Percentiles rank a stretch among this genome's conserved stretches.
These are phyloP conservation scores for Tachyglossus aculeatus DNA, from an alignment of 2,797 vertebrate genomes.

Conservation along the genomic window DNA sequence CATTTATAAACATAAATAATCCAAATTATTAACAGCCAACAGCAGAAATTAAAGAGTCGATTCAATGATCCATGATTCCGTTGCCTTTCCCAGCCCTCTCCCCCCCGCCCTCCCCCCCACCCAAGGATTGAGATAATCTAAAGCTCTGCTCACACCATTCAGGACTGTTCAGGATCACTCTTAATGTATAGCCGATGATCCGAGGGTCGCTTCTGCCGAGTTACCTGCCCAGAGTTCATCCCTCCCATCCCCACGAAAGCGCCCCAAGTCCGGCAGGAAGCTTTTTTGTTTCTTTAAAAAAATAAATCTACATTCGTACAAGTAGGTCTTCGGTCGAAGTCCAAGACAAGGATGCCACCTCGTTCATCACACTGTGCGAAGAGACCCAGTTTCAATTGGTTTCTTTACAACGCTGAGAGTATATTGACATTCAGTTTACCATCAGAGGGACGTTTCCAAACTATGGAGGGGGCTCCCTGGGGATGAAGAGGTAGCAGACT, in stretches of 20 bases:
- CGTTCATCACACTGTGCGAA: conserved; percentile 80
- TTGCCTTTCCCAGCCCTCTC: conserved; percentile 70
- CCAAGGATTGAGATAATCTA: conserved; percentile 83
- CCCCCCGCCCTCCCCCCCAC: conserved; percentile 72
- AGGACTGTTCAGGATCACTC: conserved; percentile 80
- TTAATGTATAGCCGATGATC: conserved; percentile 81
- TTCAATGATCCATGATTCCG: conserved; percentile 87
- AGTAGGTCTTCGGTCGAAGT: conserved; percentile 92
- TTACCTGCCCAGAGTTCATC: conserved; percentile 82
- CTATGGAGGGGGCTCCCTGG: conserved; percentile 98
- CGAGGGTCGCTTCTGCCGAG: conserved; percentile 91
- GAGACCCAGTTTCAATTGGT: conserved; percentile 82
- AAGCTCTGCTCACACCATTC: conserved; percentile 87
- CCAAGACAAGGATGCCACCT: conserved; percentile 83
- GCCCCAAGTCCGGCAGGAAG: conserved; percentile 86
- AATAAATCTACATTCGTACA: conserved; percentile 95
- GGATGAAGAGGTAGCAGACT: conserved; percentile 90
- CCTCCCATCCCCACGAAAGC: conserved; percentile 82
- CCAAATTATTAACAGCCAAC: conserved; percentile 99
- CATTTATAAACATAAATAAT: conserved; percentile 99
- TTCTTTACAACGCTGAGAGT: conserved; percentile 83
- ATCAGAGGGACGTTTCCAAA: conserved; percentile 99
- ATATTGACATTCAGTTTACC: conserved; percentile 83
- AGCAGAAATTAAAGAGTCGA: conserved; percentile 91
- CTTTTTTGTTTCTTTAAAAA: conserved; percentile 84